phyloP scores from a whole-genome alignment of 2,888 invertebrate species.

The Andricus curvator region DNA sequence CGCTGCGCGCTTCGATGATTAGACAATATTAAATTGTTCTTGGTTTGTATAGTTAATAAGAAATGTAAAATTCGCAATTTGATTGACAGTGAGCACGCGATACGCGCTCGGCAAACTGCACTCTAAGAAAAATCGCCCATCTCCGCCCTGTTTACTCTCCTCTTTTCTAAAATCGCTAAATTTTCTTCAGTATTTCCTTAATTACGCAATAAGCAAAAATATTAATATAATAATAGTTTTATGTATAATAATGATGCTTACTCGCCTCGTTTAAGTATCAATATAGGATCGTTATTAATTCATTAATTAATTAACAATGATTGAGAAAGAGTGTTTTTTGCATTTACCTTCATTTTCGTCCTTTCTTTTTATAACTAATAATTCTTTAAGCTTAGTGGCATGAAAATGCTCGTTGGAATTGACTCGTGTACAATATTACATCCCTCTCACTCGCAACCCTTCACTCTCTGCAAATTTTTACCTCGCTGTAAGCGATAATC shows the following conservation, averaged over 20 bases:
- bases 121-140: slow-evolving; percentile 47
- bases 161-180: slow-evolving; percentile 65
- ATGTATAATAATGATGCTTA: slow-evolving; percentile 68
- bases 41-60: slow-evolving; percentile 42
- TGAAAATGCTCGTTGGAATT: slow-evolving; percentile 78
- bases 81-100: slow-evolving; percentile 64
- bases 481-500: slow-evolving; percentile 20
- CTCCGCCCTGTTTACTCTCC: slow-evolving; percentile 50
- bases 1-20: slow-evolving; percentile 44
- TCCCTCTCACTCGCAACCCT: slow-evolving; percentile 3
- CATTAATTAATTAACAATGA: slow-evolving; percentile 73
- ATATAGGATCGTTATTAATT: slow-evolving; percentile 72
- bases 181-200: slow-evolving; percentile 72
- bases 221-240: slow-evolving; percentile 76
- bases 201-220: slow-evolving; percentile 77
- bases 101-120: slow-evolving; percentile 54
- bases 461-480: background rate
- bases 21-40: slow-evolving; percentile 30
- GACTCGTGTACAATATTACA: slow-evolving; percentile 75
- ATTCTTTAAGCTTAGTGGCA: slow-evolving; percentile 77
- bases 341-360: slow-evolving; percentile 40
- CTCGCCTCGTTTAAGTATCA: slow-evolving; percentile 70
- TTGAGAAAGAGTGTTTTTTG: slow-evolving; percentile 70
- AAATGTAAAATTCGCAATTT: slow-evolving; percentile 61
- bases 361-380: slow-evolving; percentile 66